phyloP scores from a whole-genome alignment of 2,888 invertebrate species.

The Eupithecia inturbata region DNA sequence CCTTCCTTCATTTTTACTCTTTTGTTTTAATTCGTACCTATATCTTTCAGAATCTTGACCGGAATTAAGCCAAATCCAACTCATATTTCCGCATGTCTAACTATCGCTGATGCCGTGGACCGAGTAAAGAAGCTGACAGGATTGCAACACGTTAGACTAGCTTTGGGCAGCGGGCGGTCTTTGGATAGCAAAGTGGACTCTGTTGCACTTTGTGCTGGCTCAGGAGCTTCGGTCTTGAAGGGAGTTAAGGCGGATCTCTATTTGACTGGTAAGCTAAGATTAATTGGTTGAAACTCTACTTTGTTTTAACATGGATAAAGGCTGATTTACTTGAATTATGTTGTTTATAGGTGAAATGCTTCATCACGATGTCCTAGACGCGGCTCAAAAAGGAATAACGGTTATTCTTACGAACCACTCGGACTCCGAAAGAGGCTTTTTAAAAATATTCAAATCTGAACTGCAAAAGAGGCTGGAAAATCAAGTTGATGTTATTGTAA shows the following conservation, averaged over 20 bases:
- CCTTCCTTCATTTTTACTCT: background rate
- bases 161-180: constrained; percentile 80
- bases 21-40: background rate
- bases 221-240: constrained; percentile 91
- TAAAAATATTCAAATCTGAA: constrained; percentile 83
- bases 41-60: constrained; percentile 26
- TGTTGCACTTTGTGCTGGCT: constrained; percentile 95
- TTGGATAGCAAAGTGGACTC: constrained; percentile 80
- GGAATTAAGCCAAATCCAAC: constrained; percentile 13
- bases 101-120: constrained; percentile 85
- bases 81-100: constrained; percentile 35
- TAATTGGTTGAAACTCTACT: background rate
- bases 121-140: constrained; percentile 88
- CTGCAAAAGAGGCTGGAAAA: constrained; percentile 71
- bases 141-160: constrained; percentile 88
- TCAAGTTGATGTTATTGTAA: constrained; percentile 86
- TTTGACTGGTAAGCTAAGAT: constrained; percentile 85
- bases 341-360: constrained; percentile 90
- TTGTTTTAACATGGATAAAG: background rate
- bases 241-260: constrained; percentile 90
- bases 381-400: constrained; percentile 89
- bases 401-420: constrained; percentile 97
- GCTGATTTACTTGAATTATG: background rate
- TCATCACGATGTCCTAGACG: constrained; percentile 96
- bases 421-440: constrained; percentile 95